Evolutionary conservation across 2,797 vertebrate species (phyloP), one percentile per base, ranked within the genome.

Genomic region (Limosa lapponica): DNA sequence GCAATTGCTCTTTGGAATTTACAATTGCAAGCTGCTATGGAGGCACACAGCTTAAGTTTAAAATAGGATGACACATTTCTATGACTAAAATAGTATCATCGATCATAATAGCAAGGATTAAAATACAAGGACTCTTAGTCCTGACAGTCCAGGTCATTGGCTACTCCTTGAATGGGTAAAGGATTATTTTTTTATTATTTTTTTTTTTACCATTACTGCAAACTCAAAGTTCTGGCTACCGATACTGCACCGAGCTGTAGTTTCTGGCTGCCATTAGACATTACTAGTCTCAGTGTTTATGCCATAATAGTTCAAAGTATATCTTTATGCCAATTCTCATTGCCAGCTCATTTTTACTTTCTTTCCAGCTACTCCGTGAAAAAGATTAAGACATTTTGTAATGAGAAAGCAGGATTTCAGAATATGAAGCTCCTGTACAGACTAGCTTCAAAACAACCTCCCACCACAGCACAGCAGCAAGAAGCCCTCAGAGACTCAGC

Each of bases 371-470:
- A 27, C 66, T 36, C 34, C 32, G 14, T 37, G 46, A 34, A 90
- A 92, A 88, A 69, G 23, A 57, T 49, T 6, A 32, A 54, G 59
- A 55, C 71, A 84, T 70, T 88, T 93, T 71, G 28, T 85, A 65
- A 72, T 71, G 54, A 74, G 72, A 92, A 81, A 75, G 34, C 61
- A 80, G 30, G 43, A 64, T 67, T 94, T 84, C 69, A 81, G 89
- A 75, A 62, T 39, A n/a, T 13, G 59, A 58, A 94, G 49, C 77
- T 93, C 37, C 44, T 61, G 7, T 34, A 58, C 37, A 82, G 58
- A 79, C 73, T 80, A 22, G 54, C 82, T 96, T 84, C 55, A 61
- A 84, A 94, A 87, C 87, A 87, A 27, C 82, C 54, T 59, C 95
- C 96, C 87, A 85, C 54, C 62, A 24, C 12, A 54, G 22, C 13